phyloP scores from a whole-genome alignment of 92 coral and sea anemone species.

The Epizoanthus ramosus region DNA sequence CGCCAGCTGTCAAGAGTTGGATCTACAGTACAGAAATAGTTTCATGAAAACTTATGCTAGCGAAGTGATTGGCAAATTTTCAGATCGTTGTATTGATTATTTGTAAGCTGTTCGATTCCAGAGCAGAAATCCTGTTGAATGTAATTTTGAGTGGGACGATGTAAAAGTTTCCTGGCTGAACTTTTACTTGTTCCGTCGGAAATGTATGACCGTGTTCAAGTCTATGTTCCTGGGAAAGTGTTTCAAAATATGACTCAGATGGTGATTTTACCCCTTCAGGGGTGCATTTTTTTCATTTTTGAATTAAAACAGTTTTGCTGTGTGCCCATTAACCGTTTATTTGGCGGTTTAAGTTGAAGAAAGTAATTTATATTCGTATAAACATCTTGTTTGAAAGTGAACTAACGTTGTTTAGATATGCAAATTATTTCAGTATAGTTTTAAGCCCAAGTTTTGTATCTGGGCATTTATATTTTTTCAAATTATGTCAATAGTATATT shows the following conservation, averaged over 20 bases:
- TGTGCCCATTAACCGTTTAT: slow-evolving; percentile 6
- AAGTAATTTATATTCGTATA: slow-evolving; percentile 53
- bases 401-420: slow-evolving; percentile 4
- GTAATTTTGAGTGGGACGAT: neutral
- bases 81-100: slow-evolving; percentile 6
- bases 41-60: neutral
- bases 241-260: neutral
- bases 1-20: no score
- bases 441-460: slow-evolving; percentile 23
- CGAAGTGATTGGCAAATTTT: neutral
- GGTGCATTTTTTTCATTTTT: slow-evolving; percentile 20
- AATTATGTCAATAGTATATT: neutral
- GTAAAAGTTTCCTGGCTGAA: neutral
- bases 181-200: neutral
- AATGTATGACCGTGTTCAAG: neutral
- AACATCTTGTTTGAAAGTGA: slow-evolving; percentile 29
- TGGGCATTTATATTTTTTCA: slow-evolving; percentile 31
- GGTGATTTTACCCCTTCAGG: neutral
- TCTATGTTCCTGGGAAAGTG: neutral
- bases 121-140: slow-evolving; percentile 8
- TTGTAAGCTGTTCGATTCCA: neutral
- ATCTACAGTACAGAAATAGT: no score
- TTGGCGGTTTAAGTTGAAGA: slow-evolving; percentile 37
- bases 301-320: neutral
- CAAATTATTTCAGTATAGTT: slow-evolving; percentile 4